Conservation (phyloP, 2,888 invertebrate genomes). For the Cephalotes varians region DNA sequence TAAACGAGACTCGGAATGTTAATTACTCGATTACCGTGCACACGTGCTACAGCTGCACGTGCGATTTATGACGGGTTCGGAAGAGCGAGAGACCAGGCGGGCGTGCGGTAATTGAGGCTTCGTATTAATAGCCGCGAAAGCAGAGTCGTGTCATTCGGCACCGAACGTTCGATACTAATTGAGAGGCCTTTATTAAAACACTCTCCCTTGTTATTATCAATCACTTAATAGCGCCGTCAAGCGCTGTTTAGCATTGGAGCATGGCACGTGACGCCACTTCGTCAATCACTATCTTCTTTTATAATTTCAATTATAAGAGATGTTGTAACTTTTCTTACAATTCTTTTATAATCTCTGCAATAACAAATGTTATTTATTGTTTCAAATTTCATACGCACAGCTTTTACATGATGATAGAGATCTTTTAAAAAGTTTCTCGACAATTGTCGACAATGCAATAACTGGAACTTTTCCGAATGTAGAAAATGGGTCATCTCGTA, state of each 20-base stretch:
- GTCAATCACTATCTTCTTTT: not conserved
- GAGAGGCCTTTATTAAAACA: constrained; percentile 63
- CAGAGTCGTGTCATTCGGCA: constrained; percentile 49
- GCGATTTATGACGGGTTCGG: constrained; percentile 67
- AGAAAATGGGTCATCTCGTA: not conserved
- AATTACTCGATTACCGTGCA: constrained; percentile 74
- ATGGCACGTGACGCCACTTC: not conserved
- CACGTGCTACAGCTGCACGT: constrained; percentile 67
- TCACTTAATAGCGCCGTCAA: constrained; percentile 18
- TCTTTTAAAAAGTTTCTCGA: not conserved
- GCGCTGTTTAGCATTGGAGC: constrained; percentile 6
- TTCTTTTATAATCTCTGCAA: not conserved
- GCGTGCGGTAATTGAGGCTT: constrained; percentile 63
- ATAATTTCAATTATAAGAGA: not conserved
- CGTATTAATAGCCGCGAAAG: constrained; percentile 62
- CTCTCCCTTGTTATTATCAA: constrained; percentile 36
- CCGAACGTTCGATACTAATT: constrained; percentile 42
- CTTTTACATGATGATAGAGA: not conserved
- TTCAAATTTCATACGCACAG: not conserved
- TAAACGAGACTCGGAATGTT: constrained; percentile 75
- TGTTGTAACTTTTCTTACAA: not conserved
- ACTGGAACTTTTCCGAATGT: not conserved
- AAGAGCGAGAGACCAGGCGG: constrained; percentile 18
- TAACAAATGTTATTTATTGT: constrained; percentile 13
- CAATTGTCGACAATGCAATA: not conserved